Evolutionary conservation across 35 echinoderm and acorn worm genomes (phyloP), one percentile per base, ranked within the genome.

Genomic region (Diadema setosum): DNA sequence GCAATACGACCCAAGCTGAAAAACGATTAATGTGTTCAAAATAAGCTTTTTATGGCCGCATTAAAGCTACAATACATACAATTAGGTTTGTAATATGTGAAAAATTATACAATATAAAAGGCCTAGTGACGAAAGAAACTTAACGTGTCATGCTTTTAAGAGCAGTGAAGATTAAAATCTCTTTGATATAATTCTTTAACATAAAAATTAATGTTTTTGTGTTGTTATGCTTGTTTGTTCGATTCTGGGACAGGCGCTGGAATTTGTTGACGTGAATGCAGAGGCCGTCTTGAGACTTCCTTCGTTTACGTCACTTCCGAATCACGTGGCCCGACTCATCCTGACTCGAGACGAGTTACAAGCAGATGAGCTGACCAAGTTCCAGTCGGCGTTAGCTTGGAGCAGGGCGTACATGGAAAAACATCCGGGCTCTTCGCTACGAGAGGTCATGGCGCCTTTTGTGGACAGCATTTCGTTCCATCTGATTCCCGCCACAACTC

Each of bases 301-400:
- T 7, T 85, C 88, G 8, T 98, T 99, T 64, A 65, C 91, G 8
- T 75, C 93, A 25, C 87, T 99, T 21, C 96, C 96, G 4, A 89
- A 95, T 84, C 96, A 99, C 75, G 92, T 99, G 57, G 96, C 94
- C 17, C 80, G 96, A 27, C 74, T 99, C 16, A 88, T 99, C 33
- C 58, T 99, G 52, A 90, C 96, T 27, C 88, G 96, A 65, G 96
- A 99, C 37, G 96, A 99, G 63, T 73, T 99, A n/a, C 85, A 91
- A 45, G 96, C 96, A 39, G 96, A 99, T 4, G 96, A 99, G 76
- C 81, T 95, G 6, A 92, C 89, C 20, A 99, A 99, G 83, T 99
- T 99, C 82, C 93, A 91, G 21, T 85, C 96, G 23, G 92, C 90
- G 6, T 59, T 99, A 5, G 44, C 83, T 9, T 99, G 96, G 96